Conservation (phyloP, 1,140 invertebrate genomes). For the Apis mellifera region Amel_HAv3.1 CM009939.2:8995501-8996000, state of each 20-base stretch:
- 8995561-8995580: too few species aligned
- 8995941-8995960: too few species aligned
- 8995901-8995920: too few species aligned
- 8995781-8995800: not conserved
- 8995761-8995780: not conserved
- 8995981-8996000: too few species aligned
- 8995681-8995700: not conserved
- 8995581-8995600: not conserved
- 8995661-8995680: slow-evolving; percentile 5
- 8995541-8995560: not conserved
- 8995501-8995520: slow-evolving; percentile 7
- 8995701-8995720: not conserved
- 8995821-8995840: not conserved
- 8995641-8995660: not conserved
- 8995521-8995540: not conserved
- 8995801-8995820: not conserved
- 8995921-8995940: too few species aligned
- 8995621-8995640: not conserved
- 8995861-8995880: too few species aligned
- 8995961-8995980: too few species aligned
- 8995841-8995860: not conserved
- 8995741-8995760: not conserved
- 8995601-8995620: not conserved
- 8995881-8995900: too few species aligned
- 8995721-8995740: not conserved